Percentiles rank a stretch among this genome's conserved stretches.
Evolutionary conservation across 2,888 invertebrate genomes (phyloP).

Genomic region (Ferrisia virgata): DNA sequence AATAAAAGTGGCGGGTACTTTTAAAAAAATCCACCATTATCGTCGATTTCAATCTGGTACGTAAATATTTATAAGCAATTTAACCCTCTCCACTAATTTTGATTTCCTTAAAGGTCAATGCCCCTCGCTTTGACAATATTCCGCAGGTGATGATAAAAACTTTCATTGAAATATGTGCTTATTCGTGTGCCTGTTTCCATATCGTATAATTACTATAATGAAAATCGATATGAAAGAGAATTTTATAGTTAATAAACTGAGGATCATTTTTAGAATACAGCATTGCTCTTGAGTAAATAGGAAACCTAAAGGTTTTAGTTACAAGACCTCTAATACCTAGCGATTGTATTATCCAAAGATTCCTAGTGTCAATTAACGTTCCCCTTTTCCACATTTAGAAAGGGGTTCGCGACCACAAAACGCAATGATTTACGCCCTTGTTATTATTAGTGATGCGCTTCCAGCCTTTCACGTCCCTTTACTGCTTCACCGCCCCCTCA

Average conservation of each 20-base stretch:
- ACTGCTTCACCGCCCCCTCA: not conserved
- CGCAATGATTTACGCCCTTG: slow-evolving; percentile 40
- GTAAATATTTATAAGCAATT: not conserved
- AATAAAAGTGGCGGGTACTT: not conserved
- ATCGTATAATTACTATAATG: too few relatives aligned
- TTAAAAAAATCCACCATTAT: not conserved
- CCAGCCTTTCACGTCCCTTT: not conserved
- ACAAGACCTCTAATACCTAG: not conserved
- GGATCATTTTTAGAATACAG: too few relatives aligned
- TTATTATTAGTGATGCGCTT: slow-evolving; percentile 36
- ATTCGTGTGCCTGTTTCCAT: too few relatives aligned
- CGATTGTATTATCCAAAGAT: not conserved
- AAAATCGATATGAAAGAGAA: too few relatives aligned
- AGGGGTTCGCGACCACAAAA: slow-evolving; percentile 26
- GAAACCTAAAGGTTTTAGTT: too few relatives aligned
- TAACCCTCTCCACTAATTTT: not conserved
- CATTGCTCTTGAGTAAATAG: too few relatives aligned
- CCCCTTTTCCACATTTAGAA: not conserved
- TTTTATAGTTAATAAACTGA: too few relatives aligned
- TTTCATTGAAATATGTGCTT: too few relatives aligned
- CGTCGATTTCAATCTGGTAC: not conserved
- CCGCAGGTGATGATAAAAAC: too few relatives aligned
- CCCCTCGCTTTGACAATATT: too few relatives aligned
- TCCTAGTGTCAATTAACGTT: slow-evolving; percentile 34
- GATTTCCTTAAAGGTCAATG: too few relatives aligned